A percentile compares a stretch with the other conserved stretches of the same genome.
These are phyloP conservation scores for Megaleporinus macrocephalus DNA, from an alignment of 2,113 vertebrate genomes.

Conservation along the genomic window DNA sequence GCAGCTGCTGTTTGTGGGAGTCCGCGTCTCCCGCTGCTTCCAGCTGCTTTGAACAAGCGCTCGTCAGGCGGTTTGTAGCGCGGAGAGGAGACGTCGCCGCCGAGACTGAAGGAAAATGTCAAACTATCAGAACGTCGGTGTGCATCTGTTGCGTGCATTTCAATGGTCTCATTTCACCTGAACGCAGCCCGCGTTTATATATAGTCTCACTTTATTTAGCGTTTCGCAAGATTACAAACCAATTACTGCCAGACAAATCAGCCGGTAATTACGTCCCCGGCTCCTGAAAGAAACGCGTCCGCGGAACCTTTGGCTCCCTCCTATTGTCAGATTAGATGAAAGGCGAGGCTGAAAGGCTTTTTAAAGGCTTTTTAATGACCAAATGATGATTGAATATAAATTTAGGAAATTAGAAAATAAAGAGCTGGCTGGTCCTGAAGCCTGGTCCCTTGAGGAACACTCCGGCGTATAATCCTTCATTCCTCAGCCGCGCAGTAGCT, in stretches of 20 bases:
- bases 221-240: not conserved
- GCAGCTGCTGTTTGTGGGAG: slow-evolving; percentile 6
- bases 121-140: not conserved
- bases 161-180: not conserved
- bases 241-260: not conserved
- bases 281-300: not conserved
- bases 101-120: not conserved
- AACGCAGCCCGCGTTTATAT: not conserved
- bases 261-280: not conserved
- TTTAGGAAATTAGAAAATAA: slow-evolving; percentile 4
- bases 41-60: not conserved
- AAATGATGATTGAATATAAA: slow-evolving; percentile 7
- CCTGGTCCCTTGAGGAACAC: not conserved
- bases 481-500: slow-evolving; percentile 10
- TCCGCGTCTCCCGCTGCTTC: not conserved
- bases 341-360: not conserved
- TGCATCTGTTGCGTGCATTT: not conserved
- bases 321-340: slow-evolving; percentile 1
- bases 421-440: not conserved
- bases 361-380: slow-evolving; percentile 3
- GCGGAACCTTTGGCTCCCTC: not conserved
- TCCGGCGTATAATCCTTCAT: not conserved
- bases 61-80: not conserved
- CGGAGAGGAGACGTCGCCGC: not conserved
- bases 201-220: not conserved